Percentiles rank a stretch among this genome's conserved stretches.
Evolutionary conservation across 2,888 invertebrate species (phyloP).

Genomic region (Drosophila eohydei): DNA sequence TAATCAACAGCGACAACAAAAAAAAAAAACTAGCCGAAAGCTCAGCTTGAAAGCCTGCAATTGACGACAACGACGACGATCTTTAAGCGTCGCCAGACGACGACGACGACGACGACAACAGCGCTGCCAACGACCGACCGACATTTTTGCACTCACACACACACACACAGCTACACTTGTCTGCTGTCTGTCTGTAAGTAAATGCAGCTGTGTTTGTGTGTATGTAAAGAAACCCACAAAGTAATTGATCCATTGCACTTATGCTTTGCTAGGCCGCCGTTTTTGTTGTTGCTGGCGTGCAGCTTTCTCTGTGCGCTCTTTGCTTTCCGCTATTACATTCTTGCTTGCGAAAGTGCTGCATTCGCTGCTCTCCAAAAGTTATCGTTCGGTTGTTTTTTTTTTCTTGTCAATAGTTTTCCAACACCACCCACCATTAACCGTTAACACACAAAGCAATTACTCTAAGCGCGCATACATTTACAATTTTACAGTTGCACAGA

Average conservation of each 20-base stretch:
- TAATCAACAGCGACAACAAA: slow-evolving; percentile 53
- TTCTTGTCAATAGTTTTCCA: slow-evolving; percentile 4
- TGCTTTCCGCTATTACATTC: slow-evolving; percentile 51
- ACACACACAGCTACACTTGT: slow-evolving; percentile 36
- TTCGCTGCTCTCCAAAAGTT: slow-evolving; percentile 41
- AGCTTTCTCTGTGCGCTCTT: slow-evolving; percentile 64
- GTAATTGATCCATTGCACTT: slow-evolving; percentile 82
- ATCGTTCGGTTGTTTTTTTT: slow-evolving; percentile 19
- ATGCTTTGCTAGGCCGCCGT: slow-evolving; percentile 60
- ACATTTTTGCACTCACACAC: slow-evolving; percentile 65
- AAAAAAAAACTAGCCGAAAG: slow-evolving; percentile 41
- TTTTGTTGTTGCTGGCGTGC: slow-evolving; percentile 39
- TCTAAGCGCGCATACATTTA: neutral
- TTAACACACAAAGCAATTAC: neutral
- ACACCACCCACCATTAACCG: slow-evolving; percentile 4
- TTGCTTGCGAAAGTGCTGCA: slow-evolving; percentile 43
- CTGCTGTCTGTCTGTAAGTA: slow-evolving; percentile 33
- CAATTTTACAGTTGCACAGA: neutral
- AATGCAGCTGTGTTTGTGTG: slow-evolving; percentile 7
- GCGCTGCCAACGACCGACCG: slow-evolving; percentile 72
- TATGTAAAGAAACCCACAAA: slow-evolving; percentile 67
- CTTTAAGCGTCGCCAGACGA: slow-evolving; percentile 54
- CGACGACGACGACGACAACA: slow-evolving; percentile 23
- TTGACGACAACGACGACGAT: slow-evolving; percentile 59
- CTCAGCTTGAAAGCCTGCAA: slow-evolving; percentile 58